Base-by-base conservation (phyloP, 1,140 invertebrate species). In the Apis mellifera region DNA sequence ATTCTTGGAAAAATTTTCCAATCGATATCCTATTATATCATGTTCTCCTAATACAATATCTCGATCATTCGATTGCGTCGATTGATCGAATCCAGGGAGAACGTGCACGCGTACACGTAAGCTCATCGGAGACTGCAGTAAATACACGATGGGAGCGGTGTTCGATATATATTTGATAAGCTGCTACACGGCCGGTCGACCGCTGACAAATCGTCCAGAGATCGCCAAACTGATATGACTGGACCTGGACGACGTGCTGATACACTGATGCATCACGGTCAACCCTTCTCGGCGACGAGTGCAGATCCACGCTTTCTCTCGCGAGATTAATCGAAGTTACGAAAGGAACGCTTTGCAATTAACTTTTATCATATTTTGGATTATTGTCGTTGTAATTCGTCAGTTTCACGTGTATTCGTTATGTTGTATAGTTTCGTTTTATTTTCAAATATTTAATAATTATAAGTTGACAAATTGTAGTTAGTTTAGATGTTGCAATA, bases 101-200 rank as follows among this genome's bases (percentile, higher is more conserved):
- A 87, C 70, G 77, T 65, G 81, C 75, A 80, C 78, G 66, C 82
- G 82, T 89, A 83, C 88, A 87, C 81, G 87, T 84, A 84, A 85
- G 86, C 84, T 87, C 83, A 82, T 66, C 73, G 86, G 19, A 23
- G 71, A 69, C 76, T 50, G 85, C 85, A 87, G 90, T 90, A 92
- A 93, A 93, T 92, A 92, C 91, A 93, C 86, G 92, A 86, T 85
- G 90, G 89, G 90, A 92, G 89, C 91, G 85, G 86, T 92, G 91
- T 93, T 91, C 90, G 92, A 93, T 93, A 93, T 92, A 93, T 92
- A 92, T 93, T 93, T 92, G 92, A 93, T 93, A 93, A 93, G 91
- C 88, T 90, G 88, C 90, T 92, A 93, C 92, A 93, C 90, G 92
- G 84, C 89, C 90, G 82, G 77, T 85, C 89, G 90, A 90, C 89